These are phyloP conservation scores for Myotis vivesi DNA, from an alignment of 2,797 vertebrate genomes.

Conservation along the genomic window DNA sequence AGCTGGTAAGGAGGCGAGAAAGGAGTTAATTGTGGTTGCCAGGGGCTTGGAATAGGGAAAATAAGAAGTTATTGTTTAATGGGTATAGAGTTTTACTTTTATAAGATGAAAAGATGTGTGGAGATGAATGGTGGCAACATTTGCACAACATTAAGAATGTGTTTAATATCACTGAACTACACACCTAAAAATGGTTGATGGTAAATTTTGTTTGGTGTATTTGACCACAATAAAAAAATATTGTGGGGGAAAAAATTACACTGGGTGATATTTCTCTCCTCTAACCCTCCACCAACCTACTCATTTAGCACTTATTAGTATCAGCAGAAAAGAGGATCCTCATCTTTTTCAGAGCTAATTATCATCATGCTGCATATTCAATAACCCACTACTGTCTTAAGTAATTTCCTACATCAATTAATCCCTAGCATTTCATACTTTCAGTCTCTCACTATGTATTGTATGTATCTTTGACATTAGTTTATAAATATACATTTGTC, in stretches of 20 bases:
- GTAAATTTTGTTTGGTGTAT: not conserved
- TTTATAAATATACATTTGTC: not conserved
- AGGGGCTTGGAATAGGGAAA: not conserved
- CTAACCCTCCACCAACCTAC: not conserved
- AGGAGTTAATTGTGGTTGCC: not conserved
- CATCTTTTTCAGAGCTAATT: not conserved
- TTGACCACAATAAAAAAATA: not conserved
- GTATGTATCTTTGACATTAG: not conserved
- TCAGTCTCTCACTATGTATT: not conserved
- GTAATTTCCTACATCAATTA: not conserved
- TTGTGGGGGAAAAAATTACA: not conserved
- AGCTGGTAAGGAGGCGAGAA: conserved; percentile 20
- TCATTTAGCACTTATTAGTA: not conserved
- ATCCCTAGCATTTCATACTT: not conserved
- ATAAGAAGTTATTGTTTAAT: not conserved
- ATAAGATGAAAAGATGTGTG: not conserved
- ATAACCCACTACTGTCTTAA: not conserved
- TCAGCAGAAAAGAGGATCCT: not conserved
- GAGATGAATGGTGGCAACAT: not conserved
- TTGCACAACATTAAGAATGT: not conserved
- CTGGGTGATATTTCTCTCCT: not conserved
- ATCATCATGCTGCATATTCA: not conserved
- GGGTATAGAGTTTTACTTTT: not conserved
- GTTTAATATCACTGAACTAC: not conserved
- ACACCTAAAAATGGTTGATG: not conserved